Base-by-base conservation (phyloP, 2,113 vertebrate species). In the Phyllopteryx taeniolatus region DNA sequence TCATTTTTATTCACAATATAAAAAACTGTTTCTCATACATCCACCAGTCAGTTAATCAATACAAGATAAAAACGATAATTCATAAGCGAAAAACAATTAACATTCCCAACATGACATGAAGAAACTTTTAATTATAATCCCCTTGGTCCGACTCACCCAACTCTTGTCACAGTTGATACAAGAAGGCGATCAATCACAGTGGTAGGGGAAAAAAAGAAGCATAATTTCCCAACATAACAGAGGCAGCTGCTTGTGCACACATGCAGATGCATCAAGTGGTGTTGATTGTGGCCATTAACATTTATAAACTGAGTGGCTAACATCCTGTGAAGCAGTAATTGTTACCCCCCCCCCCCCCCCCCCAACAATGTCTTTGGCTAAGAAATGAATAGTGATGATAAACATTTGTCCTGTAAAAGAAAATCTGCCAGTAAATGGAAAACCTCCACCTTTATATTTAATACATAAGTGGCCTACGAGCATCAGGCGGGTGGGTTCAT, bases 281-380 rank as follows among this genome's bases (percentile, higher is more conserved):
- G 74, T 79, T 88, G 83, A 88, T 88, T 85, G 67, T 78, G 74
- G 86, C 86, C 81, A 87, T 91, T 86, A 88, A 79, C 63, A 20
- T 79, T 88, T 79, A 80, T 87, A 79, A 83, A 83, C 79, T 74
- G 68, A 71, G 79, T 76, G 63, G 57, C 79, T 78, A 81, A 80
- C 87, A 84, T 78, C 76, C 77, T 86, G 76, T 65, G 78, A 78
- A 71, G 75, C 79, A 33, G 67, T 86, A 84, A 85, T 88, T 84
- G 77, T 79, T 79, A 56, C 51, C 51, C 19, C 46, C 11, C 46
- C 46, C 46, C 13, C 46, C 0, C 49, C 17, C 49, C 7, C 53
- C 20, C 20, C 1, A 13, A 64, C 35, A 63, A 63, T 42, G 19
- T 65, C n/a, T 22, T 22, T 27, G 5, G 5, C 20, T 64, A 46